These are phyloP conservation scores for Drosophila bocqueti DNA, from an alignment of 1,140 invertebrate species.

Conservation along the genomic window DNA sequence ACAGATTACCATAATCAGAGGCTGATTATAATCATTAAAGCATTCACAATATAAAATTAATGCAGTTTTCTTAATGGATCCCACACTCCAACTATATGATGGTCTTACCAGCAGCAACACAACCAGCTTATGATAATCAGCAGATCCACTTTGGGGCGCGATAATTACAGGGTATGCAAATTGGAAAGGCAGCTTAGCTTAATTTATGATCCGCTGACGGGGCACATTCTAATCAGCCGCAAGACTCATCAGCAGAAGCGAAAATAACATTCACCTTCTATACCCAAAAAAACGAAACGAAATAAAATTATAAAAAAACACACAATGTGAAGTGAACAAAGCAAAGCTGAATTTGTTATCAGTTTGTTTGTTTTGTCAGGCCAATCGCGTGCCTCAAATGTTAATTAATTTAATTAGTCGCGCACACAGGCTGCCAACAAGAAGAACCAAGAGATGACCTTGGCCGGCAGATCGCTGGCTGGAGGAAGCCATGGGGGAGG, in stretches of 20 bases:
- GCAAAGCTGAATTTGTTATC: conserved; percentile 65
- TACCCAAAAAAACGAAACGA: conserved; percentile 29
- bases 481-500: conserved; percentile 20
- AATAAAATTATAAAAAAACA: conserved; percentile 12
- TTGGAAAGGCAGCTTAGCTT: conserved; percentile 62
- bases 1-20: neutral
- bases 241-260: conserved; percentile 47
- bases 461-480: conserved; percentile 30
- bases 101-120: neutral
- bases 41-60: conserved; percentile 4
- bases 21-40: neutral
- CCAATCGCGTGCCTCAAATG: conserved; percentile 75
- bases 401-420: conserved; percentile 78
- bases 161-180: conserved; percentile 58
- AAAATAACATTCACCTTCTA: conserved; percentile 60
- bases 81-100: conserved; percentile 6
- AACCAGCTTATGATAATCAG: conserved; percentile 13
- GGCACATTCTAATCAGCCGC: conserved; percentile 70
- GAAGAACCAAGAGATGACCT: conserved; percentile 47
- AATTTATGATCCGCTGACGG: conserved; percentile 67
- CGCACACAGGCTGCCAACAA: conserved; percentile 25
- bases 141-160: conserved; percentile 20
- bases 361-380: conserved; percentile 60
- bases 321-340: conserved; percentile 26
- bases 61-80: conserved; percentile 9